Base-by-base conservation (phyloP, 2,888 invertebrate genomes). In the Carabus problematicus region DNA sequence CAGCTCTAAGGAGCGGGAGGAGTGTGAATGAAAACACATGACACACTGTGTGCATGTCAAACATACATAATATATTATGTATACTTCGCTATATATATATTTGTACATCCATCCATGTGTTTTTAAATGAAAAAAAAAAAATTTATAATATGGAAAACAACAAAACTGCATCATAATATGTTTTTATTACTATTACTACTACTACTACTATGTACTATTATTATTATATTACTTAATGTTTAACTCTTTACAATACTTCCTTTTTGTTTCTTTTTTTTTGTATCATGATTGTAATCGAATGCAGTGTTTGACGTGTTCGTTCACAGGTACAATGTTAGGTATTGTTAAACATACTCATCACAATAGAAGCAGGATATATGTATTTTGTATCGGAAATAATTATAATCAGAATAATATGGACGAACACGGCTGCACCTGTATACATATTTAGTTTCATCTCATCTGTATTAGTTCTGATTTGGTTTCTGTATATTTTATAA, bases 201-300 rank as follows among this genome's bases (percentile, higher is more conserved):
- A 67, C 60, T 67, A 67, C 52, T 67, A 67, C 60, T 67, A 67
- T 67, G n/a, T n/a, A n/a, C n/a, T 66, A 66, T 66, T 67, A 67
- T 60, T 64, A 64, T 64, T 62, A 47, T 64, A 56, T 64, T 67
- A 67, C 67, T 67, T 67, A 67, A 67, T 67, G 59, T 67, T 67
- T 67, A 67, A 67, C 67, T 67, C 60, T 67, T 67, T 60, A 54
- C 60, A 60, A 47, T 66, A 59, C 52, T 64, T 67, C 60, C 60
- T 67, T 55, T 16, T 67, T 59, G 59, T 52, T 67, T 60, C 0
- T 45, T 67, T 67, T 29, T 29, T 29, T 29, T 29, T 29, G 29
- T 29, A 29, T 29, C 6, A 29, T 29, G 6, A 29, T 29, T 29
- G 29, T 29, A 2, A 29, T 29, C 29, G 2, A n/a, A 29, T 29